Conservation (phyloP, 2,888 invertebrate genomes). For the Trissonchulus latispiculum region DNA sequence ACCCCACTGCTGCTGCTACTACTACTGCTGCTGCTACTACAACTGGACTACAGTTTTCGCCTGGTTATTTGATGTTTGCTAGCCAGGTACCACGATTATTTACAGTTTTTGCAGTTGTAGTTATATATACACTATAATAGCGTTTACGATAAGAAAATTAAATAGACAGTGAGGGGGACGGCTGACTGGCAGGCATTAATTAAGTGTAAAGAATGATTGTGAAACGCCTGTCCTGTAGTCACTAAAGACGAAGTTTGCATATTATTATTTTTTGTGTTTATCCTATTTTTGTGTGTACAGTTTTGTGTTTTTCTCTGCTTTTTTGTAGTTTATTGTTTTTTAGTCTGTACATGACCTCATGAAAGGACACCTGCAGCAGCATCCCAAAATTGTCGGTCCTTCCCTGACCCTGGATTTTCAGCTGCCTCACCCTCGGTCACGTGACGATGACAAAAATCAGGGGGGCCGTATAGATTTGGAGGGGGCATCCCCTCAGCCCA, state of each 20-base stretch:
- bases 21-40: not conserved
- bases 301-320: no score
- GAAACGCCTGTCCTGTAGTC: no score
- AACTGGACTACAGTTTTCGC: not conserved
- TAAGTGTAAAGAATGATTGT: no score
- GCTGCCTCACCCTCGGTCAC: slow-evolving; percentile 1
- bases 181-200: no score
- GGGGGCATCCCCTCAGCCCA: not conserved
- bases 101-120: not conserved
- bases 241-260: no score
- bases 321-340: no score
- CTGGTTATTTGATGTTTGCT: slow-evolving; percentile 20
- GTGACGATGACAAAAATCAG: not conserved
- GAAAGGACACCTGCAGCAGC: not conserved
- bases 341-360: no score
- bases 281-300: no score
- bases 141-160: no score
- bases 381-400: slow-evolving; percentile 10
- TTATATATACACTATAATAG: no score
- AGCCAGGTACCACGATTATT: not conserved
- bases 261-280: no score
- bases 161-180: no score
- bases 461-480: not conserved
- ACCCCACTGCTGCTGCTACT: not conserved
- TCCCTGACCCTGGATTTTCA: slow-evolving; percentile 6